Evolutionary conservation across 2,888 invertebrate genomes (phyloP).

Genomic region (Gryllus longicercus): DNA sequence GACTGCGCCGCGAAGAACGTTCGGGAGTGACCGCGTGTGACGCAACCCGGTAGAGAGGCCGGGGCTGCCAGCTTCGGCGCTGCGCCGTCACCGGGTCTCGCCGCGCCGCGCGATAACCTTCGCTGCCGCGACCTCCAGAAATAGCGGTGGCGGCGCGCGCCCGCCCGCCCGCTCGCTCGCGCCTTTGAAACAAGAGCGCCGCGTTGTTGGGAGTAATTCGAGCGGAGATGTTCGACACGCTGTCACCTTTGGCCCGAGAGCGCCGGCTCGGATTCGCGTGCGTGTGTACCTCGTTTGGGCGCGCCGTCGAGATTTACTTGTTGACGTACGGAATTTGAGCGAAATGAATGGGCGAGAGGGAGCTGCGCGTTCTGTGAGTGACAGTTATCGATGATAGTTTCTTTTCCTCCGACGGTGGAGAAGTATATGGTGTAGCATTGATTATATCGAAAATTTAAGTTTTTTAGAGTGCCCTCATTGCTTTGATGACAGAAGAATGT

Average conservation of each 20-base stretch:
- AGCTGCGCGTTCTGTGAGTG: no score
- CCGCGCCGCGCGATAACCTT: neutral
- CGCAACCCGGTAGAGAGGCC: neutral
- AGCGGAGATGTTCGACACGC: neutral
- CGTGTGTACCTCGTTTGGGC: no score
- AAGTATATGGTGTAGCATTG: no score
- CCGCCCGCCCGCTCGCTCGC: neutral
- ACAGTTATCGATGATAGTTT: no score
- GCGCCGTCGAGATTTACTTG: no score
- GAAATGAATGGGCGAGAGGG: no score
- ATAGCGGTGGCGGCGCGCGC: neutral
- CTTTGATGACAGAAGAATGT: no score
- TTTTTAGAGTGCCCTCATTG: no score
- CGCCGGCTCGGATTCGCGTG: neutral
- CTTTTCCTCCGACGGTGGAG: no score
- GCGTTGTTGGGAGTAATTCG: neutral
- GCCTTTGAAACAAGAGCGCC: constrained; percentile 1
- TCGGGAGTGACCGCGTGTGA: neutral
- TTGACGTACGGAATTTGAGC: no score
- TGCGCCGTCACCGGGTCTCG: neutral
- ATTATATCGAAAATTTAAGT: no score
- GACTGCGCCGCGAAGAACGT: neutral
- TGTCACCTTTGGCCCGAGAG: neutral
- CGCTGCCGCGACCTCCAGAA: neutral
- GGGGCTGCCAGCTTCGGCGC: no score